These are phyloP conservation scores for Xestoiulus laeticollis DNA, from an alignment of 2,888 invertebrate genomes.

Conservation along the genomic window DNA sequence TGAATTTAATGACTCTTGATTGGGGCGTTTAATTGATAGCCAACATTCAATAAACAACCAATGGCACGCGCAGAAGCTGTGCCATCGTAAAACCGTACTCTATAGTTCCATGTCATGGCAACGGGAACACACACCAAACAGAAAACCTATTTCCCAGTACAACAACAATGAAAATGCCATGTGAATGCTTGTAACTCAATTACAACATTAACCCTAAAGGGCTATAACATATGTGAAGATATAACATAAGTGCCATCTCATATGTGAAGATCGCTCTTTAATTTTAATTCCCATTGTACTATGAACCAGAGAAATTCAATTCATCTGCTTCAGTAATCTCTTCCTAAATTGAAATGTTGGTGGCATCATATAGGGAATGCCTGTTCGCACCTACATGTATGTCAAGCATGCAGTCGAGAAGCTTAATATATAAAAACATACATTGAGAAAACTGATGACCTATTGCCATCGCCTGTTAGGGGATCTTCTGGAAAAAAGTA, in stretches of 20 bases:
- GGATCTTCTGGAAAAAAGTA: background rate
- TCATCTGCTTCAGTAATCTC: background rate
- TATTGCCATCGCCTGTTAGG: background rate
- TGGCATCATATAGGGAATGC: background rate
- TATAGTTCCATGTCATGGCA: background rate
- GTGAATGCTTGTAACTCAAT: background rate
- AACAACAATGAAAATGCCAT: constrained; percentile 5
- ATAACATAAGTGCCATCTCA: background rate
- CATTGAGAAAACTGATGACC: background rate
- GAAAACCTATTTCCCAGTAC: background rate
- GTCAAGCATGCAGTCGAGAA: background rate
- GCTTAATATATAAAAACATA: background rate
- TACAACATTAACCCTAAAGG: background rate
- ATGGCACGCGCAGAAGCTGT: background rate
- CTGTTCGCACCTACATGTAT: background rate
- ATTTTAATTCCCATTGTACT: background rate
- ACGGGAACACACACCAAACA: background rate
- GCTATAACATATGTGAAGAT: background rate
- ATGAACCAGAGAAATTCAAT: background rate
- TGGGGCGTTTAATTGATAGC: background rate
- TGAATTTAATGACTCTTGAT: background rate
- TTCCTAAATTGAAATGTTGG: background rate
- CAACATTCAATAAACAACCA: background rate
- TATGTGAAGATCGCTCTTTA: background rate
- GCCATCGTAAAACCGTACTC: background rate